Percentiles rank a stretch among this genome's conserved stretches.
These are phyloP conservation scores for Drosophila lacicola DNA, from an alignment of 2,888 invertebrate genomes.

Conservation along the genomic window DNA sequence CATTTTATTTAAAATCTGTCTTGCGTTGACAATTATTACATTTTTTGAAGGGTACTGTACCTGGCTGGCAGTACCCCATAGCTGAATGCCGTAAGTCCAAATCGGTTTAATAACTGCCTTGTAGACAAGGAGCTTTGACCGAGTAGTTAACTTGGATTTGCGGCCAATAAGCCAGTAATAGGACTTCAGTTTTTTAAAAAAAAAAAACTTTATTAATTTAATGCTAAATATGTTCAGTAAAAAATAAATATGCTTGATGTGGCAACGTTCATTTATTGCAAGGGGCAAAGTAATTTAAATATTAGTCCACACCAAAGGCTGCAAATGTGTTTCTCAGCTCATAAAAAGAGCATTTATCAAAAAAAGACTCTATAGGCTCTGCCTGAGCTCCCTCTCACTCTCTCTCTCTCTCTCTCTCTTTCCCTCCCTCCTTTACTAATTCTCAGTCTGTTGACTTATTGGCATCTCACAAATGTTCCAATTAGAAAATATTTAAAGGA, in stretches of 20 bases:
- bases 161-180: no score
- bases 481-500: conserved; percentile 45
- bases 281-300: background rate
- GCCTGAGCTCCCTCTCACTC: background rate
- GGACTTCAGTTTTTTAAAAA: no score
- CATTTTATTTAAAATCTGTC: no score
- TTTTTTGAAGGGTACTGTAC: no score
- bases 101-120: no score
- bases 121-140: no score
- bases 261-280: background rate
- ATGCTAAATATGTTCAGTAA: no score
- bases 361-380: background rate
- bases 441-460: conserved; percentile 19
- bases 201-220: no score
- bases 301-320: background rate
- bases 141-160: no score
- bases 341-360: background rate
- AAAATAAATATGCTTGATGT: background rate
- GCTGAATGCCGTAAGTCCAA: no score
- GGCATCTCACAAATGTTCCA: conserved; percentile 43
- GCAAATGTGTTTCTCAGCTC: conserved; percentile 2
- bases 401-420: background rate
- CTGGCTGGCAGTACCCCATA: no score
- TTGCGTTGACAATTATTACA: no score
- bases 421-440: background rate